A percentile compares a stretch with the other conserved stretches of the same genome.
phyloP scores from a whole-genome alignment of 2,113 vertebrate species.

The Brachirus orientalis region DNA sequence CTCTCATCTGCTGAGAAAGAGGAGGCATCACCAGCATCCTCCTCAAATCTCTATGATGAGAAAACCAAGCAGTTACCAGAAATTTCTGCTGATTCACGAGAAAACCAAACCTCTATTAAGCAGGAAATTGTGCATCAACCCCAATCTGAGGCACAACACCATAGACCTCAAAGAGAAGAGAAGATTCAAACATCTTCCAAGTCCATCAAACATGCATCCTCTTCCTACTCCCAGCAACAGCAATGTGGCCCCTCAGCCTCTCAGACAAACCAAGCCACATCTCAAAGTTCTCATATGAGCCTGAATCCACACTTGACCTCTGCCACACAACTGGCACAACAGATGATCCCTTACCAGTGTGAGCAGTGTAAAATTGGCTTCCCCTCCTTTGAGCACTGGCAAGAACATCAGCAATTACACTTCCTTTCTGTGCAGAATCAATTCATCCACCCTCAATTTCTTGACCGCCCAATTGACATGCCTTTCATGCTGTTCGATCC shows the following conservation, averaged over 20 bases:
- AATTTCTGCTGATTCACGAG: slow-evolving; percentile 86
- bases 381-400: slow-evolving; percentile 98
- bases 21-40: slow-evolving; percentile 86
- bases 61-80: slow-evolving; percentile 93
- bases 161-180: slow-evolving; percentile 87
- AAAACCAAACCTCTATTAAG: slow-evolving; percentile 92
- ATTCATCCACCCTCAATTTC: slow-evolving; percentile 97
- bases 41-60: slow-evolving; percentile 87
- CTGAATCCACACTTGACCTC: slow-evolving; percentile 91
- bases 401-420: slow-evolving; percentile 98
- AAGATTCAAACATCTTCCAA: slow-evolving; percentile 82
- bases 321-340: slow-evolving; percentile 92
- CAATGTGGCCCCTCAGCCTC: slow-evolving; percentile 86
- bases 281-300: slow-evolving; percentile 90
- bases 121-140: slow-evolving; percentile 87
- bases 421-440: slow-evolving; percentile 98
- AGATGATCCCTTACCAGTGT: slow-evolving; percentile 97
- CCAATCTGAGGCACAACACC: slow-evolving; percentile 81
- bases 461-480: slow-evolving; percentile 96
- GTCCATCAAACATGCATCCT: slow-evolving; percentile 86
- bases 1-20: slow-evolving; percentile 88
- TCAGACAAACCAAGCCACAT: slow-evolving; percentile 89
- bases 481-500: slow-evolving; percentile 99
- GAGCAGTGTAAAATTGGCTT: slow-evolving; percentile 98
- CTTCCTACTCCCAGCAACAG: slow-evolving; percentile 88